phyloP scores from a whole-genome alignment of 2,888 invertebrate genomes.

The Spilosoma lubricipeda region DNA sequence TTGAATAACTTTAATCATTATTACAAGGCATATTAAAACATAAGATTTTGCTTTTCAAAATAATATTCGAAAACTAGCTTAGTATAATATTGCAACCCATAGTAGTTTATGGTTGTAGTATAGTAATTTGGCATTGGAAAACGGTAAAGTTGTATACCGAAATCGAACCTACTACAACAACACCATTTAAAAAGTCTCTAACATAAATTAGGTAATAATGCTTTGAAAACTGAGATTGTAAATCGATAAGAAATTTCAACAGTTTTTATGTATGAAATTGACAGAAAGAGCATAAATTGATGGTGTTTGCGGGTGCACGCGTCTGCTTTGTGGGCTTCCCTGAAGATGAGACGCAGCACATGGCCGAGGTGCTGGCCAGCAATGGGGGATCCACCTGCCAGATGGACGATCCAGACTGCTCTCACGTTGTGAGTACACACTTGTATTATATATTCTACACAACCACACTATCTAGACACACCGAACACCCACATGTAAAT shows the following conservation, averaged over 20 bases:
- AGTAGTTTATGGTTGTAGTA: neutral
- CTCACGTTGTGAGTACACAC: slow-evolving; percentile 93
- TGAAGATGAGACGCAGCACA: slow-evolving; percentile 95
- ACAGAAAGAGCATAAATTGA: slow-evolving; percentile 90
- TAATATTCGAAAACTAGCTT: neutral
- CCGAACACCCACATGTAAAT: neutral
- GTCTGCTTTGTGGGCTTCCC: slow-evolving; percentile 97
- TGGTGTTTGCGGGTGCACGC: slow-evolving; percentile 94
- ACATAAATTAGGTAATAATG: neutral
- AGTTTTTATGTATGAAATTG: slow-evolving; percentile 42
- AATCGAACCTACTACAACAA: neutral
- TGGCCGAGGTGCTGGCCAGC: slow-evolving; percentile 94
- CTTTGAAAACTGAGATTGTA: neutral
- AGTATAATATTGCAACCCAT: neutral
- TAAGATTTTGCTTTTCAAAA: neutral
- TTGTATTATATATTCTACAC: neutral
- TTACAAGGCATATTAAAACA: neutral
- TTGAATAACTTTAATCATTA: neutral
- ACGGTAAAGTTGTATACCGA: neutral
- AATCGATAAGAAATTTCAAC: neutral
- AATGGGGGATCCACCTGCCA: slow-evolving; percentile 94
- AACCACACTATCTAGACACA: slow-evolving; percentile 8
- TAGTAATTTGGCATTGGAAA: neutral
- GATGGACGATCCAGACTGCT: slow-evolving; percentile 93
- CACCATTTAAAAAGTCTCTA: neutral